phyloP scores from a whole-genome alignment of 2,888 invertebrate genomes.

The Melinopterus prodromus region DNA sequence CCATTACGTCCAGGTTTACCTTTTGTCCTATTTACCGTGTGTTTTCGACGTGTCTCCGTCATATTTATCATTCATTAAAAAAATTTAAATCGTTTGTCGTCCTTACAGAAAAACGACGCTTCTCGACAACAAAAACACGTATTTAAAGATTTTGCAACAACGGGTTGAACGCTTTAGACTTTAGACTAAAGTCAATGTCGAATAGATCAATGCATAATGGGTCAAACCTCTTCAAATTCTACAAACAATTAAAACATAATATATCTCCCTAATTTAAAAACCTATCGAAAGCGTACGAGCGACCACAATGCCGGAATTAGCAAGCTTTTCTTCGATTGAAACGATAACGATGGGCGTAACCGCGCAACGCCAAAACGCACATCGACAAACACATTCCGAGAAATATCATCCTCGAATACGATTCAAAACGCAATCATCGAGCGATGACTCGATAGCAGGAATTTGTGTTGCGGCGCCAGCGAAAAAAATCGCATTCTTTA shows the following conservation, averaged over 20 bases:
- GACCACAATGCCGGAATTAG: neutral
- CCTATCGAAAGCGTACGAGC: neutral
- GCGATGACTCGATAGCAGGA: neutral
- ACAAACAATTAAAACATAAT: neutral
- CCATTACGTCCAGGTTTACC: too few species aligned
- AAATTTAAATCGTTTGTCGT: too few species aligned
- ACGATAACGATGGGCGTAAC: neutral
- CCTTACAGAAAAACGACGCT: too few species aligned
- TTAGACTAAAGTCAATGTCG: too few species aligned
- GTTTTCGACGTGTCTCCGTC: too few species aligned
- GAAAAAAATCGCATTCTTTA: neutral
- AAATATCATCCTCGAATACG: neutral
- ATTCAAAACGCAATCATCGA: neutral
- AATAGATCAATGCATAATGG: too few species aligned
- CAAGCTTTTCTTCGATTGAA: neutral
- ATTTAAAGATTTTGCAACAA: too few species aligned
- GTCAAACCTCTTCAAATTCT: too few species aligned
- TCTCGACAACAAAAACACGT: too few species aligned
- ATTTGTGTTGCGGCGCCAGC: neutral
- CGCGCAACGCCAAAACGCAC: neutral
- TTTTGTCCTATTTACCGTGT: too few species aligned
- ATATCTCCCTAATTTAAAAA: neutral
- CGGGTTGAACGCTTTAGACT: too few species aligned
- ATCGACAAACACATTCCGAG: neutral
- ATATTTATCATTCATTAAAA: too few species aligned